phyloP scores from a whole-genome alignment of 2,888 invertebrate genomes.

The Chymomyza procnemis region DNA sequence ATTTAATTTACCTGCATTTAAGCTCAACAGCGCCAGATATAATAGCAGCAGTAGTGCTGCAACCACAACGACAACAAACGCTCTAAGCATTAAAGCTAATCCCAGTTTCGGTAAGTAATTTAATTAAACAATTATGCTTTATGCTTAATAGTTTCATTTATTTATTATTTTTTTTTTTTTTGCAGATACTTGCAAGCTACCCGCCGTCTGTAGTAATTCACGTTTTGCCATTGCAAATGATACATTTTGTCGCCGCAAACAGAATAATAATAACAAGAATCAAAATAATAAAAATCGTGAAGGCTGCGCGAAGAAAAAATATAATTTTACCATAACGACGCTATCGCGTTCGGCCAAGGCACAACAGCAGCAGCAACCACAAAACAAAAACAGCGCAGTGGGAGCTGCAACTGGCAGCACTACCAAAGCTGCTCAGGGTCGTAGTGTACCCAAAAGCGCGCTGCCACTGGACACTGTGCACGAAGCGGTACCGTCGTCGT shows the following conservation, averaged over 20 bases:
- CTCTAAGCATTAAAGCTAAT: neutral
- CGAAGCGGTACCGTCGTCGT: too few relatives aligned
- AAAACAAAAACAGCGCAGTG: slow-evolving; percentile 12
- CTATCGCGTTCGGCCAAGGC: slow-evolving; percentile 66
- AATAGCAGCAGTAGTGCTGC: slow-evolving; percentile 36
- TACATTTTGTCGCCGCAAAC: slow-evolving; percentile 62
- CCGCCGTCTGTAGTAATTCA: slow-evolving; percentile 63
- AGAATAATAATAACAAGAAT: slow-evolving; percentile 64
- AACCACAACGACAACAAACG: slow-evolving; percentile 20
- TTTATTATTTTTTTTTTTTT: too few relatives aligned
- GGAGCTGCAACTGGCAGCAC: slow-evolving; percentile 18
- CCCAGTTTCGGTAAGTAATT: neutral
- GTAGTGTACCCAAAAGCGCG: neutral
- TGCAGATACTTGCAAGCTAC: neutral
- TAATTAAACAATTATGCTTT: neutral
- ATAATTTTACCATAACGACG: slow-evolving; percentile 78
- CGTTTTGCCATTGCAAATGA: slow-evolving; percentile 67
- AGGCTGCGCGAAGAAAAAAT: slow-evolving; percentile 66
- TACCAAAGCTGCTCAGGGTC: too few relatives aligned
- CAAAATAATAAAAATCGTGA: slow-evolving; percentile 59
- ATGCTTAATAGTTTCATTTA: neutral
- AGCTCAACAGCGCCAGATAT: slow-evolving; percentile 32
- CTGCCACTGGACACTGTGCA: neutral
- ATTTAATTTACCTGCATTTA: slow-evolving; percentile 73
- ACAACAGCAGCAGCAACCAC: slow-evolving; percentile 8